Percentiles rank a stretch among this genome's conserved stretches.
These are phyloP conservation scores for Thalassoma bifasciatum DNA, from an alignment of 2,113 vertebrate species.

Conservation along the genomic window DNA sequence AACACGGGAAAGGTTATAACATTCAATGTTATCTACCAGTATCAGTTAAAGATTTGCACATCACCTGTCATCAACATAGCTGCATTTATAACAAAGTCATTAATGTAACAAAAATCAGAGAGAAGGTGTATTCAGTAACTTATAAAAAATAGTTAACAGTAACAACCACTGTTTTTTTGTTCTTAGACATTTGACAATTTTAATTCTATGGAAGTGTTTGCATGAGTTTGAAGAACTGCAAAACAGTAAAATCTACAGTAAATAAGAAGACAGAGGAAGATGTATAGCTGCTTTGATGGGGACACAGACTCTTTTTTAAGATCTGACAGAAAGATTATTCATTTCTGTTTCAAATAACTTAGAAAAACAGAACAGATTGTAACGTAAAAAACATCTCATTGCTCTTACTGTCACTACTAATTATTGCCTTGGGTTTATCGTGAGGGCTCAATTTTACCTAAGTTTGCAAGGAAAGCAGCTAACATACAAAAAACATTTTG, in stretches of 20 bases:
- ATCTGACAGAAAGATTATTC: constrained; percentile 2
- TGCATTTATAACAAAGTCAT: constrained; percentile 78
- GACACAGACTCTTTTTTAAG: not conserved
- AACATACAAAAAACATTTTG: constrained; percentile 7
- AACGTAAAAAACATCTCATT: not conserved
- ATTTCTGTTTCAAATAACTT: too few relatives aligned
- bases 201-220: constrained; percentile 53
- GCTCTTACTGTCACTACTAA: not conserved
- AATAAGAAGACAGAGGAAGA: constrained; percentile 32
- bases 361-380: too few relatives aligned
- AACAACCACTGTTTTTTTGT: constrained; percentile 68
- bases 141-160: constrained; percentile 82
- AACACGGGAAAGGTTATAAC: constrained; percentile 70
- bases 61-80: constrained; percentile 74
- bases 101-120: constrained; percentile 69
- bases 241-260: constrained; percentile 42
- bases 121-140: constrained; percentile 78
- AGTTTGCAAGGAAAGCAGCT: not conserved
- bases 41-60: constrained; percentile 67
- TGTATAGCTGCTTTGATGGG: constrained; percentile 35
- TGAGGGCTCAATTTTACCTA: not conserved
- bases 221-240: constrained; percentile 19
- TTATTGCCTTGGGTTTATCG: not conserved
- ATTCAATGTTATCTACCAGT: constrained; percentile 69
- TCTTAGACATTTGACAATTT: constrained; percentile 63